These are phyloP conservation scores for Atta cephalotes DNA, from an alignment of 1,140 invertebrate genomes.

Conservation along the genomic window DNA sequence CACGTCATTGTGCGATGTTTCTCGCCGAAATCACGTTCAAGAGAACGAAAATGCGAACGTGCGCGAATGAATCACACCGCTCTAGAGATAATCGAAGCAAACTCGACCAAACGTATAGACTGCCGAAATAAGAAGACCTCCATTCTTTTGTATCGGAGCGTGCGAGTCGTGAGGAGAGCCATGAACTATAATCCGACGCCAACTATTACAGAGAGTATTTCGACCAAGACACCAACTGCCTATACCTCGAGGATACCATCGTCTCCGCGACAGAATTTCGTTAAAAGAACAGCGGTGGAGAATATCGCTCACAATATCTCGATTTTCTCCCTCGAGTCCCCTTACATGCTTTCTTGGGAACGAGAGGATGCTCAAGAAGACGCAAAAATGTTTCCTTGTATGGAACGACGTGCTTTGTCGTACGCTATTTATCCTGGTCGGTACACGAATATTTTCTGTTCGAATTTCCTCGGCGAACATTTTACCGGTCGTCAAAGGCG, in stretches of 20 bases:
- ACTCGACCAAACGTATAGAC: constrained; percentile 60
- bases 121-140: constrained; percentile 39
- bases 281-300: not conserved
- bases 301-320: not conserved
- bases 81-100: constrained; percentile 48
- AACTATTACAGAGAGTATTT: constrained; percentile 19
- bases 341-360: not conserved
- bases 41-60: too few relatives aligned
- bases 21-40: not conserved
- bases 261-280: not conserved
- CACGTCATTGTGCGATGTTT: not conserved
- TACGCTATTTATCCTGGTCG: constrained; percentile 14
- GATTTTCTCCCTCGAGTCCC: not conserved
- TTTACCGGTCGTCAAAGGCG: constrained; percentile 15
- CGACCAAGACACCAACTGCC: constrained; percentile 62
- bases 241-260: constrained; percentile 50
- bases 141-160: constrained; percentile 10
- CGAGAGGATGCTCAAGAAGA: not conserved
- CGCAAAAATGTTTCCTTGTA: not conserved
- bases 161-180: not conserved
- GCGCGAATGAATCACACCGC: not conserved
- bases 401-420: constrained; percentile 14
- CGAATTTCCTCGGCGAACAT: constrained; percentile 20
- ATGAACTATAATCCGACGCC: constrained; percentile 14
- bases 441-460: constrained; percentile 3